These are phyloP conservation scores for Pteropus alecto DNA, from an alignment of 2,113 vertebrate genomes.

Conservation along the genomic window DNA sequence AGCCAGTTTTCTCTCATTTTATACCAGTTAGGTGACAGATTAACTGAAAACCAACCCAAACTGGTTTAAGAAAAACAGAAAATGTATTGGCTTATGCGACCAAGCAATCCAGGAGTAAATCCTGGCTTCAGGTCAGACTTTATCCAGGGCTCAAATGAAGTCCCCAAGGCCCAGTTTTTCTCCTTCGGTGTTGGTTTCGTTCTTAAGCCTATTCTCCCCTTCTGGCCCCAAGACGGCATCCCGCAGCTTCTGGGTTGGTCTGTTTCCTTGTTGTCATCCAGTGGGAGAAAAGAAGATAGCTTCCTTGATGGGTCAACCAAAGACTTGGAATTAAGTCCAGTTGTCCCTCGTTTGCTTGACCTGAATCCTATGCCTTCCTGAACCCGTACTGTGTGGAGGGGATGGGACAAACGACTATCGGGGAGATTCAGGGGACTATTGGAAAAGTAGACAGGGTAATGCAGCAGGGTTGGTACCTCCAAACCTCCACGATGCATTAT, in stretches of 20 bases:
- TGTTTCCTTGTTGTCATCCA: not conserved
- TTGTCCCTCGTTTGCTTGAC: not conserved
- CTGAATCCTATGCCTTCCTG: not conserved
- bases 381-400: not conserved
- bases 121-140: not conserved
- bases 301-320: not conserved
- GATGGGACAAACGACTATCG: not conserved
- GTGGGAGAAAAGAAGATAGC: not conserved
- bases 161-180: not conserved
- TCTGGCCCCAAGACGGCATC: not conserved
- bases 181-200: not conserved
- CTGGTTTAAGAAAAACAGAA: not conserved
- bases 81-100: not conserved
- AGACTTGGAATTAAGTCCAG: not conserved
- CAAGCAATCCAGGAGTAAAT: not conserved
- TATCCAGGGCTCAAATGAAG: not conserved
- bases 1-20: not conserved
- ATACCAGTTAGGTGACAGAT: not conserved
- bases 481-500: fast-evolving
- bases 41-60: not conserved
- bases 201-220: not conserved
- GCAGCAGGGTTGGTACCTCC: not conserved
- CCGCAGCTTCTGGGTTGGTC: fast-evolving
- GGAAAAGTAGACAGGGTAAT: not conserved
- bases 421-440: not conserved